Percentiles rank a stretch among this genome's conserved stretches.
phyloP scores from a whole-genome alignment of 2,113 vertebrate genomes.

The Rhinoptilus africanus region DNA sequence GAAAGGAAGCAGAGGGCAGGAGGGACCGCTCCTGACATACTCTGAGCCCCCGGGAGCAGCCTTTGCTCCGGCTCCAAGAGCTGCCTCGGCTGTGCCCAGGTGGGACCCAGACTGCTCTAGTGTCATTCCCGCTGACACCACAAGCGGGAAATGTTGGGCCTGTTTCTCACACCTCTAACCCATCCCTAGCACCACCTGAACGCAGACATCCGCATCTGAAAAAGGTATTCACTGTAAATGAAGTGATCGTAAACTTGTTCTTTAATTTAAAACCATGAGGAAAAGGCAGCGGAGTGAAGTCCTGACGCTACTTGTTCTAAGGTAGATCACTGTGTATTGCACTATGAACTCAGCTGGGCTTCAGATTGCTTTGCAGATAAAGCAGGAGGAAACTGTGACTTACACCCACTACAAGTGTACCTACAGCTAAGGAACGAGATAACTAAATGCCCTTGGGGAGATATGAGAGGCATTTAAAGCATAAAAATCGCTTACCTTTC shows the following conservation, averaged over 20 bases:
- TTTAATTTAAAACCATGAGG: neutral
- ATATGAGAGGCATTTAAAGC: constrained; percentile 51
- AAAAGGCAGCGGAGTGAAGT: neutral
- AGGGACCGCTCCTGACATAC: neutral
- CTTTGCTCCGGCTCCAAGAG: neutral
- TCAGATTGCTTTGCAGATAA: constrained; percentile 45
- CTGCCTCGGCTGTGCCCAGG: neutral
- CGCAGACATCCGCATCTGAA: fast-evolving
- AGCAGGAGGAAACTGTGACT: constrained; percentile 29
- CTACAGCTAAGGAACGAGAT: neutral
- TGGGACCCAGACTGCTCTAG: neutral
- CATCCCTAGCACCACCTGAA: neutral
- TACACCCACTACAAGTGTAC: neutral
- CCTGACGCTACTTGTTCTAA: neutral
- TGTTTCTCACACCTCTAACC: neutral
- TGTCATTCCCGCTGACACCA: neutral
- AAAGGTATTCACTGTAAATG: fast-evolving
- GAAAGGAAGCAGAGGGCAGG: neutral
- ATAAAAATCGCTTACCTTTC: constrained; percentile 56
- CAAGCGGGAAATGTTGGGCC: neutral
- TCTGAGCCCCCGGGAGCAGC: neutral
- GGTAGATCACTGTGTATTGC: neutral
- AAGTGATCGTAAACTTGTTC: neutral
- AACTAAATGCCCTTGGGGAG: constrained; percentile 29
- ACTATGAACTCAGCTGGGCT: neutral